Evolutionary conservation across 2,797 vertebrate genomes (phyloP).

Genomic region (Rachycentron canadum): DNA sequence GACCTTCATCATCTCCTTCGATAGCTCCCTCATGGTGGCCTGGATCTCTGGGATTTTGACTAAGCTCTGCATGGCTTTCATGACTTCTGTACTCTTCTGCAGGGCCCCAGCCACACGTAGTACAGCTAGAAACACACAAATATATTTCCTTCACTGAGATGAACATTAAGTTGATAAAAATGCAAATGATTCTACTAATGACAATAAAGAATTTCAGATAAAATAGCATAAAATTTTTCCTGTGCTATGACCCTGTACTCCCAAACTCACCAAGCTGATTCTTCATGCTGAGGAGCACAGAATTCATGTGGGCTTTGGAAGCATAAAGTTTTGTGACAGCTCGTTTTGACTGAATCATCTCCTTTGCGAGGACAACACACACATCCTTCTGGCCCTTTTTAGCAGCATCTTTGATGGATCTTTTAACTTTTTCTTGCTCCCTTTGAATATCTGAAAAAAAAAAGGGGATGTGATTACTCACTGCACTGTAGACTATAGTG

Average conservation of each 20-base stretch:
- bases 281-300: conserved; percentile 96
- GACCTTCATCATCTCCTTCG: conserved; percentile 99
- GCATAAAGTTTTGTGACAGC: conserved; percentile 94
- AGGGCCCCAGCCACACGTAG: conserved; percentile 92
- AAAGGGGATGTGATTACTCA: conserved; percentile 3
- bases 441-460: conserved; percentile 92
- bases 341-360: conserved; percentile 93
- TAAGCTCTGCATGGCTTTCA: conserved; percentile 98
- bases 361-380: conserved; percentile 94
- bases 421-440: conserved; percentile 97
- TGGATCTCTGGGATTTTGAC: conserved; percentile 98
- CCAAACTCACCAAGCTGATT: conserved; percentile 94
- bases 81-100: conserved; percentile 98
- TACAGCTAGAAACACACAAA: conserved; percentile 84
- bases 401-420: conserved; percentile 96
- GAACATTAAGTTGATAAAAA: not conserved
- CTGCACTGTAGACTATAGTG: not conserved
- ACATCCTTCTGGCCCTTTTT: conserved; percentile 96
- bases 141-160: conserved; percentile 10
- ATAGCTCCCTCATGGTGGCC: conserved; percentile 97
- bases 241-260: not conserved
- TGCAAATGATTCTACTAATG: not conserved
- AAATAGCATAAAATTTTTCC: not conserved
- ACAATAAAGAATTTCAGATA: not conserved
- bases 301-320: conserved; percentile 99